Evolutionary conservation across 1,140 invertebrate genomes (phyloP).

Genomic region (Pachyrhynchus sulphureomaculatus): DNA sequence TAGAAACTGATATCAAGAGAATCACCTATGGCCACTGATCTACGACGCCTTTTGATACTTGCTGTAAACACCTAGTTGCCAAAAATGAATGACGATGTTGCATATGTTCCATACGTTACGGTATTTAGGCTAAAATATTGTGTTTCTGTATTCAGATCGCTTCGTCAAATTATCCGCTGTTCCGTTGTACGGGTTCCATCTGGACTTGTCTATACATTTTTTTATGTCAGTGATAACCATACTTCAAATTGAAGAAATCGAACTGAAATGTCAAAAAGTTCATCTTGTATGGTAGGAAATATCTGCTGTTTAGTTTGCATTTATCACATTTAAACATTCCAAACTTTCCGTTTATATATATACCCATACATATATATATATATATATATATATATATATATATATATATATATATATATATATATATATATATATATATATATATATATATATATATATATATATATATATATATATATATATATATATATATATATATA

Average conservation of each 20-base stretch:
- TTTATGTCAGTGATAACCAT: slow-evolving; percentile 46
- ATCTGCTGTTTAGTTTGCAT: too few relatives aligned
- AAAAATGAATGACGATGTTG: slow-evolving; percentile 43
- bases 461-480: too few relatives aligned
- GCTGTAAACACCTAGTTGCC: slow-evolving; percentile 34
- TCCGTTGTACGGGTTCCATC: slow-evolving; percentile 36
- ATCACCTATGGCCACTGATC: slow-evolving; percentile 23
- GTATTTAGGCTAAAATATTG: slow-evolving; percentile 42
- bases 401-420: too few relatives aligned
- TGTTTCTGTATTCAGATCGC: slow-evolving; percentile 27
- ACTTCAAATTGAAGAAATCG: slow-evolving; percentile 42
- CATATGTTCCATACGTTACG: slow-evolving; percentile 47
- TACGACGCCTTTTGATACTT: slow-evolving; percentile 27
- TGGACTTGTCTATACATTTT: slow-evolving; percentile 51
- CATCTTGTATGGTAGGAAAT: slow-evolving; percentile 43
- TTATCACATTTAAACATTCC: too few relatives aligned
- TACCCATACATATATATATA: too few relatives aligned
- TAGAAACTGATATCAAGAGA: slow-evolving; percentile 36
- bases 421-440: too few relatives aligned
- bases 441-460: too few relatives aligned
- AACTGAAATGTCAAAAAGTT: slow-evolving; percentile 38
- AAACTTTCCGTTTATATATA: too few relatives aligned
- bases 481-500: too few relatives aligned
- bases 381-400: too few relatives aligned
- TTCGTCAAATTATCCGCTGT: slow-evolving; percentile 51